Percentiles rank a stretch among this genome's conserved stretches.
Evolutionary conservation across 2,888 invertebrate genomes (phyloP).

Genomic region (Athrips mouffetella): DNA sequence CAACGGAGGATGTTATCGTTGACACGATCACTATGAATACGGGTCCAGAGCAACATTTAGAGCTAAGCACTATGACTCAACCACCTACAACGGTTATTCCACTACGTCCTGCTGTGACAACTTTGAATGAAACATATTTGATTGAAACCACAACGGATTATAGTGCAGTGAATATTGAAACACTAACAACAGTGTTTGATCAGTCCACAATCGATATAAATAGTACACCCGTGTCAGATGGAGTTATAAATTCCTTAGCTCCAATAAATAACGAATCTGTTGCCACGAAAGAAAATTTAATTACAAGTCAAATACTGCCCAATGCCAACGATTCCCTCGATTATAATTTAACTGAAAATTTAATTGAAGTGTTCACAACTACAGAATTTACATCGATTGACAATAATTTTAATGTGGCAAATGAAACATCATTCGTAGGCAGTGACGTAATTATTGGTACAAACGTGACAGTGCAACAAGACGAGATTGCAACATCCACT

Average conservation of each 20-base stretch:
- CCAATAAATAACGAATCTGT: no score
- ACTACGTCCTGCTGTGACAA: conserved; percentile 20
- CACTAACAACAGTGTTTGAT: background rate
- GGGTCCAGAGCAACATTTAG: background rate
- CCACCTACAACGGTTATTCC: background rate
- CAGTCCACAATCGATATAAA: no score
- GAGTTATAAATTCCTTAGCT: no score
- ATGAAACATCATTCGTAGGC: background rate
- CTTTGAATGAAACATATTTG: background rate
- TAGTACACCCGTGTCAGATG: no score
- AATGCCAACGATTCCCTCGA: no score
- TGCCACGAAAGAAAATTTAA: no score
- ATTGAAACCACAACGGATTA: conserved; percentile 18
- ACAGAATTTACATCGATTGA: conserved; percentile 18
- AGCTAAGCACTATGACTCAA: background rate
- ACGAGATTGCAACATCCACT: background rate
- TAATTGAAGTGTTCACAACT: no score
- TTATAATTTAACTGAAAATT: no score
- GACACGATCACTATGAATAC: background rate
- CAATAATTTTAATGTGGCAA: background rate
- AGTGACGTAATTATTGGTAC: background rate
- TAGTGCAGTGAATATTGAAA: conserved; percentile 12
- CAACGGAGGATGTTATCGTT: background rate
- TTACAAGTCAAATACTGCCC: no score
- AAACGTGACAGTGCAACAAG: background rate